Base-by-base conservation (phyloP, 1,140 invertebrate genomes). In the Stenopsyche tienmushanensis region DNA sequence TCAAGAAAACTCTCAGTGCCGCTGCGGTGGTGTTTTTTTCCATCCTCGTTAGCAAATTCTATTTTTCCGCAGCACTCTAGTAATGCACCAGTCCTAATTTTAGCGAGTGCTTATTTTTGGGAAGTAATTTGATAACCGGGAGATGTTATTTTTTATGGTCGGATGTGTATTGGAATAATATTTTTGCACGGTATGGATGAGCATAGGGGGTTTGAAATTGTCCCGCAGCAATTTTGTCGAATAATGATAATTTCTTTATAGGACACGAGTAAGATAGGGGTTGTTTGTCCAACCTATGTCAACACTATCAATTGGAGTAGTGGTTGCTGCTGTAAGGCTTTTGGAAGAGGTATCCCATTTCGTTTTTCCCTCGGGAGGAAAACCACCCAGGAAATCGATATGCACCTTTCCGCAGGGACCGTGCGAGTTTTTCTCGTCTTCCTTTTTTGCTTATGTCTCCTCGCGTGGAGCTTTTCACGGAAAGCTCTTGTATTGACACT, bases 321-420 rank as follows among this genome's bases (percentile, higher is more conserved):
- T 23, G 49, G 25, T 21, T 17, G 5, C 23, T 17, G 9, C 18
- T 26, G 52, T 17, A 7, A 41, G 25, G 23, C 53, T 39, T 25
- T 39, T 21, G 15, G 13, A 29, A 24, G 23, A 24, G 41, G 17
- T 60, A 47, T 60, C 42, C 44, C 24, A 25, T 60, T 60, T 60
- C 41, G 7, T 60, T 44, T 60, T n/a, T 26, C 41, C 21, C 15
- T n/a, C 1, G 57, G 21, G 44, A 60, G 25, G 21, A 45, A 45
- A 60, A 42, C n/a, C 15, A 18, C 18, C 17, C 8, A 41, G 21
- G 57, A 60, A 60, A 60, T 60, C 57, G 57, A 60, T 60, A 60
- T 60, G 57, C 26, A 57, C 13, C 23, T 13, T 25, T 23, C 21
- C 20, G 2, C 23, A 15, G 8, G 17, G 44, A 47, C 44, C 17